A percentile compares a stretch with the other conserved stretches of the same genome.
phyloP scores from a whole-genome alignment of 2,113 vertebrate species.

The Willisornis vidua region DNA sequence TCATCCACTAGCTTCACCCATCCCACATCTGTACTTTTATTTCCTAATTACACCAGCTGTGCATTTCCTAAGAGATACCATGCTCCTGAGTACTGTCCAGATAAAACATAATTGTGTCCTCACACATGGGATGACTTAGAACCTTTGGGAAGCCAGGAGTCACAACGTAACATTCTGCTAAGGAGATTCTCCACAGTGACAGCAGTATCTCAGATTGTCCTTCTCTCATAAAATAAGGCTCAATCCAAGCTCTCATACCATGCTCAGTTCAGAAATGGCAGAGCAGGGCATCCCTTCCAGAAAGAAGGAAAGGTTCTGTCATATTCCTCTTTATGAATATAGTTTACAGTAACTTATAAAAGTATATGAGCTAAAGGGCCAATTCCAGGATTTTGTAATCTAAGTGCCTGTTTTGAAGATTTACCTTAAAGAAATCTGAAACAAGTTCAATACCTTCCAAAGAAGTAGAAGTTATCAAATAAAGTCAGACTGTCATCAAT shows the following conservation, averaged over 20 bases:
- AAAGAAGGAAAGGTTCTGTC: neutral
- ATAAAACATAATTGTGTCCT: neutral
- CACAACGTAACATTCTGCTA: neutral
- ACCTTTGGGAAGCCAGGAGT: neutral
- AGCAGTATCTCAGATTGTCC: neutral
- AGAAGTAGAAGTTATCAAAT: neutral
- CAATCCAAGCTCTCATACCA: neutral
- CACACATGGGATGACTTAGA: neutral
- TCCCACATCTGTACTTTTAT: neutral
- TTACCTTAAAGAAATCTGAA: neutral
- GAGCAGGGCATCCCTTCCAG: neutral
- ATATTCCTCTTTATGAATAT: neutral
- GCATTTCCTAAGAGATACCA: neutral
- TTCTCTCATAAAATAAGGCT: neutral
- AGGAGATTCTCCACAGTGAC: neutral
- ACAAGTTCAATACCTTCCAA: neutral
- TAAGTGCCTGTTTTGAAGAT: neutral
- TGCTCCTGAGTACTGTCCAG: neutral
- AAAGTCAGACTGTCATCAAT: neutral
- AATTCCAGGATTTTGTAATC: neutral
- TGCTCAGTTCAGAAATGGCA: neutral
- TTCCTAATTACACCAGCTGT: accelerated
- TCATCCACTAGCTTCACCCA: neutral
- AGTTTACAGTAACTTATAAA: neutral
- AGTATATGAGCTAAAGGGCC: neutral